A percentile compares a stretch with the other conserved stretches of the same genome.
Conservation (phyloP, 2,888 invertebrate species). For the Papilio protenor region DNA sequence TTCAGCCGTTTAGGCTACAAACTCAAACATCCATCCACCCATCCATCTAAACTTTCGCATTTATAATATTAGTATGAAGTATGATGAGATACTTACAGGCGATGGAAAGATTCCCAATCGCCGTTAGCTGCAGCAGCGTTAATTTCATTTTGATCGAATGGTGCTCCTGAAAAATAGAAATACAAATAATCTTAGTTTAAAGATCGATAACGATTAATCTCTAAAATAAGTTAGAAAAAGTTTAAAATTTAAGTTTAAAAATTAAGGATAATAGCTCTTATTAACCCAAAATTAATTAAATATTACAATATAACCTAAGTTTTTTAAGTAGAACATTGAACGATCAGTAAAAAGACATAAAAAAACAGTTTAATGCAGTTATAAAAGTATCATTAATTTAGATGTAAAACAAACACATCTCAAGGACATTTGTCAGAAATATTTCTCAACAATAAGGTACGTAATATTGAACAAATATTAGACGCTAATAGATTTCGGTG, state of each 20-base stretch:
- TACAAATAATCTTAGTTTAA: background rate
- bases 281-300: too few relatives aligned
- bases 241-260: too few relatives aligned
- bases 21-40: too few relatives aligned
- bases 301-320: too few relatives aligned
- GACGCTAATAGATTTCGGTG: conserved; percentile 11
- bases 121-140: conserved; percentile 53
- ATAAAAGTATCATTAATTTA: background rate
- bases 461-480: conserved; percentile 21
- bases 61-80: too few relatives aligned
- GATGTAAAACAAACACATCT: background rate
- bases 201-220: too few relatives aligned
- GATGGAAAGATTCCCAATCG: conserved; percentile 56
- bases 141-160: conserved; percentile 50
- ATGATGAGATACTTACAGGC: conserved; percentile 52
- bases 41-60: too few relatives aligned
- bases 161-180: conserved; percentile 50
- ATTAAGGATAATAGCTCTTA: too few relatives aligned
- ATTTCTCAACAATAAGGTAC: conserved; percentile 1
- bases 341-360: too few relatives aligned
- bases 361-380: background rate
- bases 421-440: background rate
- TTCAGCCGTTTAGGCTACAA: too few relatives aligned
- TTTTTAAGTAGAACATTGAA: too few relatives aligned
- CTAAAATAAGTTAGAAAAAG: too few relatives aligned